Base-by-base conservation (phyloP, 2,888 invertebrate species). In the Phyto melanocephala region DNA sequence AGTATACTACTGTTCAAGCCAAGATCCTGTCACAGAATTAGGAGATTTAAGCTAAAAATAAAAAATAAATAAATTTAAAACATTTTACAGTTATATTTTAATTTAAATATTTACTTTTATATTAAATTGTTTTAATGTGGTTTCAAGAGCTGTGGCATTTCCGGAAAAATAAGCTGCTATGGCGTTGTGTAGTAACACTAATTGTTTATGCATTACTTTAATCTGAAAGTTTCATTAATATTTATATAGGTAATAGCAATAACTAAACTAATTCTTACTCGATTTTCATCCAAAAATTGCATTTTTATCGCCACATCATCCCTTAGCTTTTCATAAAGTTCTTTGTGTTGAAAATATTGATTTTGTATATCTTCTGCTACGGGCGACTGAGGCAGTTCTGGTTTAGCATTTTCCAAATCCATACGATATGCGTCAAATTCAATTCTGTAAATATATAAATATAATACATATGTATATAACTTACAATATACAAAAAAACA, bases 141-240 rank as follows among this genome's bases (percentile, higher is more conserved):
- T 96, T 91, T 99, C 98, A 74, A 99, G 92, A 81, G 97, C 97
- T 82, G 95, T 94, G 90, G 97, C 97, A 93, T 99, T 99, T 71
- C 99, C 98, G 87, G 98, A 97, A 92, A 98, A 99, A 92, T 98
- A 99, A 7, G 98, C 98, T 37, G 98, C 96, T 78, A 98, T 95
- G 1, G 99, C 99, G 92, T 98, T 98, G 92, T 99, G 98, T 92
- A 99, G 97, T 86, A 99, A 92, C 74, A 98, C 93, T 85, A 99
- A 92, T 91, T 99, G 99, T 91, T 99, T 99, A 92, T 98, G 98
- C 98, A 99, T 98, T 86, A 99, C 98, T 92, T 99, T 98, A 87
- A 98, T 96, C 97, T 99, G 92, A 81, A 56, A 54, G 45, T 11
- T 22, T 7, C 7, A 33, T 42, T 0, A 11, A 5, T 7, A 24